These are phyloP conservation scores for Elmis aenea DNA, from an alignment of 2,888 invertebrate species.

Conservation along the genomic window DNA sequence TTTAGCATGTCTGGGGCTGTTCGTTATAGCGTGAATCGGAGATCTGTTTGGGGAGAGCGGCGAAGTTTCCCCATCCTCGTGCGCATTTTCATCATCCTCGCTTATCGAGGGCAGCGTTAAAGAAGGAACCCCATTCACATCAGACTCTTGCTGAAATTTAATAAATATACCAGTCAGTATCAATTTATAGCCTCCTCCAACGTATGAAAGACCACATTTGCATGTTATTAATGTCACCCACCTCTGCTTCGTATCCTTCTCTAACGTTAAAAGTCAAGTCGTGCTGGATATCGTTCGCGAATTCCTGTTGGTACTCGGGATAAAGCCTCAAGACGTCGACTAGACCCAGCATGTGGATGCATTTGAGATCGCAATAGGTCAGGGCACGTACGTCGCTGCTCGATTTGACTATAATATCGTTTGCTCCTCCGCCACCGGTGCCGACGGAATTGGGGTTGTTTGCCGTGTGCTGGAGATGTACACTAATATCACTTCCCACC, in stretches of 20 bases:
- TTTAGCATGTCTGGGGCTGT: constrained; percentile 66
- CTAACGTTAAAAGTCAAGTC: constrained; percentile 91
- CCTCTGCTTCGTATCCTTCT: constrained; percentile 88
- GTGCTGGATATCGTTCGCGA: constrained; percentile 89
- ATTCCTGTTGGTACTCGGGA: constrained; percentile 92
- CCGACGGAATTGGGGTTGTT: constrained; percentile 49
- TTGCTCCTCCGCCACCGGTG: constrained; percentile 55
- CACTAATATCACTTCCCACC: constrained; percentile 87
- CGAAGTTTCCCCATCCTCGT: constrained; percentile 65
- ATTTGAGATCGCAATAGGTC: constrained; percentile 94
- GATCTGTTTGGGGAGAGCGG: constrained; percentile 61
- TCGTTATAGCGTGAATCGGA: constrained; percentile 49
- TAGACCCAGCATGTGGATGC: constrained; percentile 85
- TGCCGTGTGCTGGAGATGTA: constrained; percentile 66
- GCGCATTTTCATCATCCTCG: constrained; percentile 86
- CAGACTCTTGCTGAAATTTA: constrained; percentile 63
- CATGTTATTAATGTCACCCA: constrained; percentile 33
- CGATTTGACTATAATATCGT: constrained; percentile 83
- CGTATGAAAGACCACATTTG: not conserved
- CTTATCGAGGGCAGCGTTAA: constrained; percentile 88
- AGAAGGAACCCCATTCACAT: constrained; percentile 73
- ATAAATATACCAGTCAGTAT: not conserved
- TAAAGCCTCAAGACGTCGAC: constrained; percentile 85
- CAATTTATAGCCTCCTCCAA: not conserved
- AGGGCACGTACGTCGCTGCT: constrained; percentile 91